Evolutionary conservation across 2,113 vertebrate species (phyloP).

Genomic region (Axis porcinus): DNA sequence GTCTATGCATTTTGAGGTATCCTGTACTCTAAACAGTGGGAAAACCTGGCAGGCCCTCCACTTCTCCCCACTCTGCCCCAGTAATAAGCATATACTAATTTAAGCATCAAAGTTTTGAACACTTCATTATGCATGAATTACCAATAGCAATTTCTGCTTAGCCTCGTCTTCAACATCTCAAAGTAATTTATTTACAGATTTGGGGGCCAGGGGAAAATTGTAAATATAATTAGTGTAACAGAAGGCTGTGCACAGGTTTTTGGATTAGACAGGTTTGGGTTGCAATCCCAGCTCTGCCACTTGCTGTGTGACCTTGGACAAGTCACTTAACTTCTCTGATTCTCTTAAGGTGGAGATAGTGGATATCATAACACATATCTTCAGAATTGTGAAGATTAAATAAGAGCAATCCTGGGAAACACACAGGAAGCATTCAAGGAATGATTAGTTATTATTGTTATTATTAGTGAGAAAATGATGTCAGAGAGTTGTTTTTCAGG

Average conservation of each 20-base stretch:
- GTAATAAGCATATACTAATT: neutral
- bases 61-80: neutral
- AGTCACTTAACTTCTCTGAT: neutral
- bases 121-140: neutral
- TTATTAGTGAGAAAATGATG: neutral
- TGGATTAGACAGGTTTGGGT: neutral
- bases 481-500: neutral
- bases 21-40: neutral
- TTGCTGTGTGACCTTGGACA: neutral
- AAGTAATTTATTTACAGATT: conserved; percentile 35
- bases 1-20: neutral
- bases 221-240: neutral
- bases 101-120: neutral
- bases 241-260: neutral
- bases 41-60: fast-evolving
- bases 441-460: neutral
- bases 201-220: neutral
- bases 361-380: neutral
- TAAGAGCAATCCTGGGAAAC: neutral
- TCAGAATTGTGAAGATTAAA: neutral
- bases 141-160: neutral
- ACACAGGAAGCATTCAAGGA: neutral
- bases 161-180: conserved; percentile 1
- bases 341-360: neutral
- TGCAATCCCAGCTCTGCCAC: neutral